Evolutionary conservation across 2,888 invertebrate genomes (phyloP), one percentile per base, ranked within the genome.

Genomic region (Coelogynopora nodosa): DNA sequence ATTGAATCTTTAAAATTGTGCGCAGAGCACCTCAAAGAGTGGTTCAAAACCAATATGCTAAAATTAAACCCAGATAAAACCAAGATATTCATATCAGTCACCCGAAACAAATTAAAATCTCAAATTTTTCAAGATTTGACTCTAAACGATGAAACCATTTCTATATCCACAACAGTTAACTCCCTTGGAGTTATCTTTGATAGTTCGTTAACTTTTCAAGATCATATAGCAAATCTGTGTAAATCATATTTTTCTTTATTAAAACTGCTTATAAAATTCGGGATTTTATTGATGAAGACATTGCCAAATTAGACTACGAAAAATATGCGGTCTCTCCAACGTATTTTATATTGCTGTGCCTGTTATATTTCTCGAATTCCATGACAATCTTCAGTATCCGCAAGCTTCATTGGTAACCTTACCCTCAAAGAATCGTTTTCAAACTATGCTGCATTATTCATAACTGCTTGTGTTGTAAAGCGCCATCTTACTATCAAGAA

Each of bases 161-260:
- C 18, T 74, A 74, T 74, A 74, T 74, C 74, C 74, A 74, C 74
- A 74, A 74, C 5, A 23, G 74, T 74, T 2, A 74, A 74, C 5
- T 74, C 74, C 74, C 74, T 74, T 74, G 74, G 74, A 5, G 27
- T 74, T 23, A 74, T 26, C 74, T 74, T 74, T 74, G 74, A 74
- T 26, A 74, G 27, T 74, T 74, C 74, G 27, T 74, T 74, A 74
- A 74, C 74, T 74, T 74, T 74, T 74, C n/a, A 49, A 49, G 49
- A 49, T 49, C 49, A 49, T 49, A 49, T 49, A 49, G 49, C 49
- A 49, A 49, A 10, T 5, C 49, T 49, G 49, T 74, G 74, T 26
- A 74, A 2, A 74, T 74, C 74, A 26, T 74, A 2, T 74, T 74
- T 74, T 23, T 74, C 2, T 74, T 74, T 74, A 74, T 74, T 74